These are phyloP conservation scores for Formica selysi DNA, from an alignment of 1,140 invertebrate genomes.

Conservation along the genomic window DNA sequence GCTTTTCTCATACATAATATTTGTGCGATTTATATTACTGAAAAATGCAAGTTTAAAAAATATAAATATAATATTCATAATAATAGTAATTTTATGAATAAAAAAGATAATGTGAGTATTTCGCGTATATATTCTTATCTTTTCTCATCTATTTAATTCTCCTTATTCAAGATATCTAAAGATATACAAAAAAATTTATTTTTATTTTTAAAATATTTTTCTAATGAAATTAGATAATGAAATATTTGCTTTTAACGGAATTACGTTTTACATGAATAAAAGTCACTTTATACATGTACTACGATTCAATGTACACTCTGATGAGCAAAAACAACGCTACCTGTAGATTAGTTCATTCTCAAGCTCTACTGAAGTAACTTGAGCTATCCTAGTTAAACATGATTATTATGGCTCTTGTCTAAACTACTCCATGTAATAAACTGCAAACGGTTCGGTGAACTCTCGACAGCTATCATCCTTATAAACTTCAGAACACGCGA, in stretches of 20 bases:
- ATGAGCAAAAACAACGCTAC: conserved; percentile 4
- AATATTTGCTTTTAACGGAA: background rate
- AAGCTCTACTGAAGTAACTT: conserved; percentile 26
- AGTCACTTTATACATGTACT: background rate
- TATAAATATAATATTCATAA: background rate
- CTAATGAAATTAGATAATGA: background rate
- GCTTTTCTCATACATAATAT: background rate
- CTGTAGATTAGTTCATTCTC: conserved; percentile 18
- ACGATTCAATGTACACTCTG: background rate
- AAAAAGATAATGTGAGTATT: background rate
- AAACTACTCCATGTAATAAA: conserved; percentile 36
- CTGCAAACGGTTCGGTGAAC: conserved; percentile 47
- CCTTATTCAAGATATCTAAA: no score
- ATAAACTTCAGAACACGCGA: conserved; percentile 46
- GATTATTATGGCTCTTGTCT: conserved; percentile 44
- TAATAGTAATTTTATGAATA: background rate
- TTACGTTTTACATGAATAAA: background rate
- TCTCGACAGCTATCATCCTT: conserved; percentile 29
- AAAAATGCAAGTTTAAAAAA: background rate
- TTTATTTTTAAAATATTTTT: background rate
- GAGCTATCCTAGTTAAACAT: conserved; percentile 35
- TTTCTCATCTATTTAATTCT: background rate
- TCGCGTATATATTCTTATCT: background rate
- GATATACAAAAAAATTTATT: background rate
- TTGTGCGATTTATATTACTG: background rate